Evolutionary conservation across 2,888 invertebrate genomes (phyloP), one percentile per base, ranked within the genome.

Genomic region (Pandemis cinnamomeana): DNA sequence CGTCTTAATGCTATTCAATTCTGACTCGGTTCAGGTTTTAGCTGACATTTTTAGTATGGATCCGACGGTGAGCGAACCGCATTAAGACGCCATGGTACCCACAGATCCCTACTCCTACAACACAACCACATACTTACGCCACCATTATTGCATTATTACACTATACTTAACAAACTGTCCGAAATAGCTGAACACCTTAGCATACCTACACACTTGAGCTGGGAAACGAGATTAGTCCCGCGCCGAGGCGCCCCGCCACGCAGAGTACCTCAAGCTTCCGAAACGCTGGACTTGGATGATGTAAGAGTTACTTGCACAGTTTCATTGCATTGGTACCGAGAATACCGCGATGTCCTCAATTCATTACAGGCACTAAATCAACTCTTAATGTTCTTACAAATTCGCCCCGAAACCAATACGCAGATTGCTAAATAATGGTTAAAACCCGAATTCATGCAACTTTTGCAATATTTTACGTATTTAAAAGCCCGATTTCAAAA

Each of bases 311-410:
- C 66, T 71, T 60, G 71, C 66, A 51, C 66, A 51, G 63, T 71
- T 66, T 51, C 48, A 60, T 67, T 71, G 41, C 66, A 27, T 27
- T 58, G 58, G 58, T 11, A 58, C 58, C 11, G 10, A 11, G 10
- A 58, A 27, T 11, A 58, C 58, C 11, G 10, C 11, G 10, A 58
- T 58, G 27, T 58, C 58, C 42, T 67, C 66, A 15, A 71, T 60
- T 48, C 60, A 71, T 67, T 58, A 66, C 66, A 60, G 60, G 60
- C 41, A 67, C 66, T 66, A 67, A 71, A 67, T 11, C 71, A 51
- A 71, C 71, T 71, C 10, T 67, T 60, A 66, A 67, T 63, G n/a
- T 44, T 46, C 66, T 71, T 71, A 48, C 71, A 67, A 71, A 63
- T 71, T 8, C 60, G 42, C n/a, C 58, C 64, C 66, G 51, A 60